Base-by-base conservation (phyloP, 1,140 invertebrate genomes). In the Polypedilum vanderplanki region DNA sequence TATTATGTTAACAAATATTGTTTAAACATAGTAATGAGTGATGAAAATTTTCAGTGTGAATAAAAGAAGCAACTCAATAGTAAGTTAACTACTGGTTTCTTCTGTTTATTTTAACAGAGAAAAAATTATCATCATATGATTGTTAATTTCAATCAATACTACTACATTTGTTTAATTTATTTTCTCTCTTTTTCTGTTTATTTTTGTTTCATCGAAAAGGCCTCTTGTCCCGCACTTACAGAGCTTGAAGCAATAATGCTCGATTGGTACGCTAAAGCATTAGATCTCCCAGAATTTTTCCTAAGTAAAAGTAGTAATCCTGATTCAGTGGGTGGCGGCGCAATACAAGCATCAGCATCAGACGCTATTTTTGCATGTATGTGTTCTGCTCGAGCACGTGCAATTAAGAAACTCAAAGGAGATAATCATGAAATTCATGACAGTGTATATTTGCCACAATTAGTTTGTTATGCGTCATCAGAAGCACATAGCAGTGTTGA, bases 401-500 rank as follows among this genome's bases (percentile, higher is more conserved):
- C 90, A 17, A 91, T 96, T 64, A 88, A 88, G 77, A 86, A 89
- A 76, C 82, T 96, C 8, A 79, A 84, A 83, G 76, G 84, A 77
- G 82, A 78, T 83, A 76, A 82, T 64, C 67, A 83, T 79, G 76
- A 79, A 8, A 78, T 81, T 3, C 80, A 81, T 24, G 87, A 96
- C 77, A 92, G 91, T 3, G 86, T 88, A 0, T 89, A 96, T 76
- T 83, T 97, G 24, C 92, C 94, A 12, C 89, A 90, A 79, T 83
- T 98, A n/a, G 94, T 98, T 41, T 94, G 92, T 10, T 91, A 90
- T 76, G 90, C 88, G 77, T 90, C 86, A 17, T 88, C 89, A 74
- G 90, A 97, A 84, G 91, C 95, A 2, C 96, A 98, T 83, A 96
- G 94, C 0, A 96, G 93, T 79, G 92, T 97, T 1, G 94, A 98